phyloP scores from a whole-genome alignment of 2,888 invertebrate species.

The Hirtodrosophila alboralis region DNA sequence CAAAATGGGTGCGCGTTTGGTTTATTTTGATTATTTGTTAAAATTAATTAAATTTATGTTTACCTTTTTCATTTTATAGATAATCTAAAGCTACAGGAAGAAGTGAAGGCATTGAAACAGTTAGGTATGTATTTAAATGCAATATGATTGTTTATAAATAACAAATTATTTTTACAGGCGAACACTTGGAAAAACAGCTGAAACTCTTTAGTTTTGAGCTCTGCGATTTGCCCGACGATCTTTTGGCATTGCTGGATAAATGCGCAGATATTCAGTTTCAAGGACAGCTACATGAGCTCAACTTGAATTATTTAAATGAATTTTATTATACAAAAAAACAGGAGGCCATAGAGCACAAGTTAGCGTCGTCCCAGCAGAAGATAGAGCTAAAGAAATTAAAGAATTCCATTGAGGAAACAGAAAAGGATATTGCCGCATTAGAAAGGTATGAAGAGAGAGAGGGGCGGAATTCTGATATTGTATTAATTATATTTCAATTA shows the following conservation, averaged over 20 bases:
- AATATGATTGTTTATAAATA: not conserved
- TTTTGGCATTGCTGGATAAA: constrained; percentile 67
- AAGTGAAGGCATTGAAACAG: constrained; percentile 58
- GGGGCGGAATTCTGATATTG: not conserved
- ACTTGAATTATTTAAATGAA: constrained; percentile 68
- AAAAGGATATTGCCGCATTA: constrained; percentile 58
- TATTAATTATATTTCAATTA: not conserved
- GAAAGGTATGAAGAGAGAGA: constrained; percentile 62
- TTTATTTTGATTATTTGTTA: not conserved
- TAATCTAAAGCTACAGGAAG: constrained; percentile 60
- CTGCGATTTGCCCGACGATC: constrained; percentile 77
- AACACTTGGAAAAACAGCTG: constrained; percentile 76
- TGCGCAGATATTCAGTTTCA: constrained; percentile 69
- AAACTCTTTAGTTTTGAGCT: constrained; percentile 75
- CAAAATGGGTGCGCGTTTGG: constrained; percentile 50
- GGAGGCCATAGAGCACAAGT: constrained; percentile 67
- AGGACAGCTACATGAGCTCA: constrained; percentile 71
- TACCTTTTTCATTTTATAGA: constrained; percentile 61
- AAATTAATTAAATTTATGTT: not conserved
- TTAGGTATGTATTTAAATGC: constrained; percentile 41
- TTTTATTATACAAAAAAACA: constrained; percentile 70
- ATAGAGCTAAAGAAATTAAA: constrained; percentile 63
- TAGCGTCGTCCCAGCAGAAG: constrained; percentile 50
- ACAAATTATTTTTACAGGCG: constrained; percentile 48
- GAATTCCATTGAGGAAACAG: constrained; percentile 59